Percentiles rank a stretch among this genome's conserved stretches.
These are phyloP conservation scores for Lampris megalopsis DNA, from an alignment of 2,113 vertebrate species.

Conservation along the genomic window DNA sequence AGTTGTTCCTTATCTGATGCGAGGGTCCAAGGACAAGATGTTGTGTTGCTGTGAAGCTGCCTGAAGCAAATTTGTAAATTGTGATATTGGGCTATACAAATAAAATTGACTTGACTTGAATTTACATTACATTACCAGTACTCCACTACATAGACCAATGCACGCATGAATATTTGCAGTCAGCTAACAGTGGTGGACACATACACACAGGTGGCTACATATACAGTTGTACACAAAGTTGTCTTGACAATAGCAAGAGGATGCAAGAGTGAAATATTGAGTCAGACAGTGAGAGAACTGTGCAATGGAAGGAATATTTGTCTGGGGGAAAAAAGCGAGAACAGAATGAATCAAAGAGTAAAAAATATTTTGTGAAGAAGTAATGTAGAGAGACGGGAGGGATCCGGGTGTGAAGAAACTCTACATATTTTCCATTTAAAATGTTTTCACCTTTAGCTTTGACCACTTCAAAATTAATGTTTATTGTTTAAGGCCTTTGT, in stretches of 20 bases:
- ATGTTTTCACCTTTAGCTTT: no score
- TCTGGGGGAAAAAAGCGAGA: conserved; percentile 8
- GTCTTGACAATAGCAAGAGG: neutral
- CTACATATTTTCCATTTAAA: neutral
- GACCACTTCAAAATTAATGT: neutral
- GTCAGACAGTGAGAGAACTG: conserved; percentile 17
- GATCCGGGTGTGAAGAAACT: neutral
- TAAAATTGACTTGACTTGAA: no score
- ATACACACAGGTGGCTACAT: neutral
- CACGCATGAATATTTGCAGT: no score
- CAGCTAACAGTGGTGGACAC: neutral
- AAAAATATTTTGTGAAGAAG: conserved; percentile 17
- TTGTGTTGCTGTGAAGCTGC: no score
- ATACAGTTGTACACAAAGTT: neutral
- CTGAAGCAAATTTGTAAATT: no score
- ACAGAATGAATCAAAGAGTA: neutral
- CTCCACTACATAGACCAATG: no score
- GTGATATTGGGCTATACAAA: no score
- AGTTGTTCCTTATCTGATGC: no score
- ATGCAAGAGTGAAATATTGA: conserved; percentile 26
- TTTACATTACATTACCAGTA: no score
- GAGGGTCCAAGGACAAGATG: no score
- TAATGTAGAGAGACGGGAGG: conserved; percentile 12
- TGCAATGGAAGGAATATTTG: conserved; percentile 16
- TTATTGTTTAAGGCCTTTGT: neutral